phyloP scores from a whole-genome alignment of 2,797 vertebrate genomes.

The Poecilia wingei region DNA sequence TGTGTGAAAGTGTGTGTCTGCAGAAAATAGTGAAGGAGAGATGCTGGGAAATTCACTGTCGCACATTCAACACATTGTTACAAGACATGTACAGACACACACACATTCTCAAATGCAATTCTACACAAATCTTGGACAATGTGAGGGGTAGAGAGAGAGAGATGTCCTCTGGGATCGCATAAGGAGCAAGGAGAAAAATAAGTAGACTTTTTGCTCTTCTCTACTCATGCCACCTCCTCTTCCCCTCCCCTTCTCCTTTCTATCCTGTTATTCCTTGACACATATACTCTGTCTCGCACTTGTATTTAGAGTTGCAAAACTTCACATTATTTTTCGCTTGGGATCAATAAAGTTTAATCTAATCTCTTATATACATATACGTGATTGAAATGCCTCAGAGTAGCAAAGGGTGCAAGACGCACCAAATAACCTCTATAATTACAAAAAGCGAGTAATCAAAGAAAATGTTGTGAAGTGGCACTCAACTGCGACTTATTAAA shows the following conservation, averaged over 20 bases:
- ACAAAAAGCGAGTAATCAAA: not conserved
- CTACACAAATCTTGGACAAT: constrained; percentile 64
- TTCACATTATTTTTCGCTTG: constrained; percentile 23
- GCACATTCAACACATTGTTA: constrained; percentile 8
- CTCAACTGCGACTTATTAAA: not conserved
- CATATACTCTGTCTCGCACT: not conserved
- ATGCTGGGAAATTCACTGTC: constrained; percentile 8
- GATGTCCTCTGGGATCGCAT: constrained; percentile 77
- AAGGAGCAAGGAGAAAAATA: constrained; percentile 61
- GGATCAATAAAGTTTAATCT: constrained; percentile 44
- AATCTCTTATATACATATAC: constrained; percentile 4
- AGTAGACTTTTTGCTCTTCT: constrained; percentile 53
- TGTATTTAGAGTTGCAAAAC: constrained; percentile 32
- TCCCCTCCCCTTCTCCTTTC: not conserved
- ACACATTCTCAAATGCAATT: constrained; percentile 26
- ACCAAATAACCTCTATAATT: constrained; percentile 1
- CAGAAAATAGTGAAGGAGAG: not conserved
- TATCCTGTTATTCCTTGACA: not conserved
- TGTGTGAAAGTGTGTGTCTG: not conserved
- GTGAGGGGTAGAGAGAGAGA: constrained; percentile 45
- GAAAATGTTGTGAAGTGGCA: not conserved
- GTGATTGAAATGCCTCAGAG: constrained; percentile 6
- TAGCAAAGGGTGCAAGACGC: constrained; percentile 8
- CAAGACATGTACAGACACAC: constrained; percentile 23
- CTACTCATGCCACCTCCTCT: not conserved